These are phyloP conservation scores for Perca fluviatilis DNA, from an alignment of 2,113 vertebrate species.

Conservation along the genomic window DNA sequence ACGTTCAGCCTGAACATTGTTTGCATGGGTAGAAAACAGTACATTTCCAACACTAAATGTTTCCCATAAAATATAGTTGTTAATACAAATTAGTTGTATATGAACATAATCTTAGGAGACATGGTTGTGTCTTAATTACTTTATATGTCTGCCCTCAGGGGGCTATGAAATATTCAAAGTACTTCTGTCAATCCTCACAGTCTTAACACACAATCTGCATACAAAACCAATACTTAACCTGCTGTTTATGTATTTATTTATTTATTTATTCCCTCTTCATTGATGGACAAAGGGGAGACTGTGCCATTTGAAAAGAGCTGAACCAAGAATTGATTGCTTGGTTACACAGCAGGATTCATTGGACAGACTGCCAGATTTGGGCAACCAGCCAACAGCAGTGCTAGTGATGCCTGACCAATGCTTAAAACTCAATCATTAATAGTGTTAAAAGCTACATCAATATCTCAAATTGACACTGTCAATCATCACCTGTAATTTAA, in stretches of 20 bases:
- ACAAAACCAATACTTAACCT: not conserved
- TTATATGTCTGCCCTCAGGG: not conserved
- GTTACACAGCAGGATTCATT: conserved; percentile 7
- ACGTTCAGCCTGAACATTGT: not conserved
- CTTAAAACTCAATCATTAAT: not conserved
- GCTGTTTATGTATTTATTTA: not conserved
- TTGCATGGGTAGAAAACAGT: not conserved
- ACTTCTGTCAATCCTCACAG: not conserved
- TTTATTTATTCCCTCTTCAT: not conserved
- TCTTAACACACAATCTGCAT: not conserved
- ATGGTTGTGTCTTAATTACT: not conserved
- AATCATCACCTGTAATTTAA: not conserved
- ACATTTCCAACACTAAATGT: no score
- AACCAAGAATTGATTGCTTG: conserved; percentile 4
- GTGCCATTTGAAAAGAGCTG: not conserved
- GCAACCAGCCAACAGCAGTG: not conserved
- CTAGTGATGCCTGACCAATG: not conserved
- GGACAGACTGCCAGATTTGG: not conserved
- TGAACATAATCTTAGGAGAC: conserved; percentile 5
- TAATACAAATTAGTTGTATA: not conserved
- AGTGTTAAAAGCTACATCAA: not conserved
- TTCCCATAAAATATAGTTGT: no score
- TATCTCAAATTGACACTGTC: not conserved
- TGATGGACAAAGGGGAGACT: not conserved
- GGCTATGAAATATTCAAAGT: conserved; percentile 5